These are phyloP conservation scores for Herpetotheres cachinnans DNA, from an alignment of 2,113 vertebrate genomes.

Conservation along the genomic window DNA sequence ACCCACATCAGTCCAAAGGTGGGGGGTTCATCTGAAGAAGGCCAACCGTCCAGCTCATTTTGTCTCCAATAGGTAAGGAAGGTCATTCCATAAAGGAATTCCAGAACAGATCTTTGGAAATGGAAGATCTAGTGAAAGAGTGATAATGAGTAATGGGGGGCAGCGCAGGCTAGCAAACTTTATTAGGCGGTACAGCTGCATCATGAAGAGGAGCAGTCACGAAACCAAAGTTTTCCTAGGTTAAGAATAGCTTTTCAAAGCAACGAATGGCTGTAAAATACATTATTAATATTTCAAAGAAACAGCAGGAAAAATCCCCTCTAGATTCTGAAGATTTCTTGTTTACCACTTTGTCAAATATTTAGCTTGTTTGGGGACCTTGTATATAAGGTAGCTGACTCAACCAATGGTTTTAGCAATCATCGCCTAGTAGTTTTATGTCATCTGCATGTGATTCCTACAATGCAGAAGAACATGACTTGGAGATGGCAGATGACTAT, in stretches of 20 bases:
- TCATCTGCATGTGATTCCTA: fast-evolving
- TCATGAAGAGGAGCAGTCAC: neutral
- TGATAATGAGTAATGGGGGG: neutral
- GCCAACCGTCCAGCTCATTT: neutral
- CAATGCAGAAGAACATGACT: neutral
- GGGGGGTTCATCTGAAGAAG: neutral
- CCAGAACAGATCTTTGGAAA: neutral
- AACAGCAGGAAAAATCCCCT: neutral
- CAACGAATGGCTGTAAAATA: neutral
- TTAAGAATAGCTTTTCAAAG: neutral
- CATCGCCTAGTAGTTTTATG: neutral
- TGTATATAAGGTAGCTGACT: neutral
- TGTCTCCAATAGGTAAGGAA: neutral
- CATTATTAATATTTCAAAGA: neutral
- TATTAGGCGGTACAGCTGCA: neutral
- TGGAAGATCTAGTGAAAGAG: neutral
- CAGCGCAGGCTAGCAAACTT: fast-evolving
- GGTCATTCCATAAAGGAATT: neutral
- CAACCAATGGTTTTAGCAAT: neutral
- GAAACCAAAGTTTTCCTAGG: neutral
- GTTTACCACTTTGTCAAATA: neutral
- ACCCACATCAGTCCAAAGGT: neutral
- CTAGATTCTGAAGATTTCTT: neutral
- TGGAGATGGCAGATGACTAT: neutral
- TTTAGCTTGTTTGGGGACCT: neutral